A percentile compares a stretch with the other conserved stretches of the same genome.
phyloP scores from a whole-genome alignment of 2,888 invertebrate species.

The Meliscaeva auricollis region DNA sequence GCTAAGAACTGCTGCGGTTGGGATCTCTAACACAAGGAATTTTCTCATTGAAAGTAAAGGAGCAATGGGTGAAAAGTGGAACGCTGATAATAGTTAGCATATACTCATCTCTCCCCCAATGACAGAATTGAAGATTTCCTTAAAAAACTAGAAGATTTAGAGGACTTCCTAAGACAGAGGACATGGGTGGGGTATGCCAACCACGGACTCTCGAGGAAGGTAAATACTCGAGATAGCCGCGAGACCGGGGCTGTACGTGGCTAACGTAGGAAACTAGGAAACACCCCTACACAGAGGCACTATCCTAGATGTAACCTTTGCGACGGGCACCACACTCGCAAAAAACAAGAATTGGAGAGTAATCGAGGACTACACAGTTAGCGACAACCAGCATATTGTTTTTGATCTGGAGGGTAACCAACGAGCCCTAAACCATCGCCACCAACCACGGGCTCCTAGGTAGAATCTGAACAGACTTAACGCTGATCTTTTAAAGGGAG shows the following conservation, averaged over 20 bases:
- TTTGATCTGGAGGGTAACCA: neutral
- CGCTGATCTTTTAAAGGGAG: neutral
- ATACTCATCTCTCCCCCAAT: constrained; percentile 31
- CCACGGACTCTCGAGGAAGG: constrained; percentile 49
- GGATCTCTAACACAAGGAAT: neutral
- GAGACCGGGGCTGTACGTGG: constrained; percentile 44
- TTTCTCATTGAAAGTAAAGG: neutral
- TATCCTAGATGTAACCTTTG: constrained; percentile 27
- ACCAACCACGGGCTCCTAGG: neutral
- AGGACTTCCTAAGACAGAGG: constrained; percentile 25
- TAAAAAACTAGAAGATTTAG: constrained; percentile 26
- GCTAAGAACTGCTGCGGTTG: neutral
- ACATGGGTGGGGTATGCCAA: constrained; percentile 35
- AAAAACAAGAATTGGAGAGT: constrained; percentile 16
- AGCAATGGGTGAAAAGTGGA: constrained; percentile 25
- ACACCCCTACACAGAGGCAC: constrained; percentile 5
- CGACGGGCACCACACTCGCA: neutral
- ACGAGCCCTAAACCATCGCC: neutral
- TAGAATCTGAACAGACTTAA: neutral
- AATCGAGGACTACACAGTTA: constrained; percentile 54
- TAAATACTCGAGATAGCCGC: constrained; percentile 61
- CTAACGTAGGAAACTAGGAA: constrained; percentile 31
- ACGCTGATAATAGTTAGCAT: constrained; percentile 28
- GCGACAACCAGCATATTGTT: constrained; percentile 39
- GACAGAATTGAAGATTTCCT: constrained; percentile 37